A percentile compares a stretch with the other conserved stretches of the same genome.
Evolutionary conservation across 23 tunicate genomes (phyloP).

Genomic region (Ascidia mentula): DNA sequence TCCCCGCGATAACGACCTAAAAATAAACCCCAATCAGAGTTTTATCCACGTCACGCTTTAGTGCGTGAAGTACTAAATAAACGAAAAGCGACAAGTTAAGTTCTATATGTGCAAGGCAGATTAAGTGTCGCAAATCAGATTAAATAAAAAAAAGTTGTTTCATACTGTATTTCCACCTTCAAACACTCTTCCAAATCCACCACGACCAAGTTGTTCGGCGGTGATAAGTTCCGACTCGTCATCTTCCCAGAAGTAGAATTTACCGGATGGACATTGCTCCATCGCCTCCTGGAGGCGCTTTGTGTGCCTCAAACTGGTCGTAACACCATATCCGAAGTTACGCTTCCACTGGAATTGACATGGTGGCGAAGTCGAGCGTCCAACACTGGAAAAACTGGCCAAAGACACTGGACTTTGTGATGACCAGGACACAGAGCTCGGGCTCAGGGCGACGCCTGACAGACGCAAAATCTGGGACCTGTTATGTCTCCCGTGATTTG

Average conservation of each 20-base stretch:
- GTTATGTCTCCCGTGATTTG: conserved; percentile 4
- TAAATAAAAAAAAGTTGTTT: not conserved
- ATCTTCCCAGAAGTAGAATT: conserved; percentile 80
- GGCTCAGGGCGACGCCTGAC: conserved; percentile 67
- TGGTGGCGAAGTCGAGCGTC: not conserved
- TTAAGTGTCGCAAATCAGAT: no score
- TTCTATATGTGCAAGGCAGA: no score
- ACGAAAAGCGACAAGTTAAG: no score
- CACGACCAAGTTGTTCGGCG: conserved; percentile 56
- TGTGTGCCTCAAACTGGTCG: not conserved
- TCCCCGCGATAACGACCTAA: conserved; percentile 64
- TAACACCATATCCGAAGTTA: not conserved
- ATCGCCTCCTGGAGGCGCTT: conserved; percentile 21
- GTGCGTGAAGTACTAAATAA: no score
- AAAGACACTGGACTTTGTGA: conserved; percentile 57
- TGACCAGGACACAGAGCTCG: conserved; percentile 73
- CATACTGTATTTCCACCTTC: conserved; percentile 39
- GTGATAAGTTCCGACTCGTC: conserved; percentile 47
- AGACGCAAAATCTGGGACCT: conserved; percentile 34
- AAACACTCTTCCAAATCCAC: conserved; percentile 88
- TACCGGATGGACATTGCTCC: conserved; percentile 74
- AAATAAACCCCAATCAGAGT: not conserved
- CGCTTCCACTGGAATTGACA: not conserved
- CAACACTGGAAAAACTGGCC: not conserved
- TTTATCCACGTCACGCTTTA: no score